Conservation (phyloP, 2,113 vertebrate genomes). For the Chloroceryle aenea region DNA sequence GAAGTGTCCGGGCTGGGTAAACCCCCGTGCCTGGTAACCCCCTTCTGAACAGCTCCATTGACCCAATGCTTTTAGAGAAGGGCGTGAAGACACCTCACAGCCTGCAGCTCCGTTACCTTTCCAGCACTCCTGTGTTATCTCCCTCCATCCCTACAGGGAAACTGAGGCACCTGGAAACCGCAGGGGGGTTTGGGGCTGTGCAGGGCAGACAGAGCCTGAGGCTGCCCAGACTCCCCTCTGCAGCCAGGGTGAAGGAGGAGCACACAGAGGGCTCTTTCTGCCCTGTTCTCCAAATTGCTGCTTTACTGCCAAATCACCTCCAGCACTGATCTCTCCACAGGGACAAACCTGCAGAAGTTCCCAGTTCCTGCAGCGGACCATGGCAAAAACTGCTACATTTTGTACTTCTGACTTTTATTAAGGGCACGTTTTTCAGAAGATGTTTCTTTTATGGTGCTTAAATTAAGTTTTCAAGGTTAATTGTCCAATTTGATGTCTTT, state of each 20-base stretch:
- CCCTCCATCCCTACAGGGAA: neutral
- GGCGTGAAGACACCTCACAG: neutral
- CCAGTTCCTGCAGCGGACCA: neutral
- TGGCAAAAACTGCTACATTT: neutral
- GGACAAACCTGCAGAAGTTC: neutral
- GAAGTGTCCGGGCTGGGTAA: neutral
- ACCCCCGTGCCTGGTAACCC: neutral
- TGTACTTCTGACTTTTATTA: slow-evolving; percentile 39
- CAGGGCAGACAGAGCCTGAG: neutral
- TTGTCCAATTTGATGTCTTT: slow-evolving; percentile 67
- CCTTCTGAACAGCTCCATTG: neutral
- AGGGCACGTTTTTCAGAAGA: neutral
- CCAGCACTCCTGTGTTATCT: fast-evolving
- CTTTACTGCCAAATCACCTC: neutral
- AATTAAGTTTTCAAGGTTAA: slow-evolving; percentile 74
- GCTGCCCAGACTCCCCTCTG: neutral
- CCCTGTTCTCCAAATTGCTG: neutral
- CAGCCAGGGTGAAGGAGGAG: neutral
- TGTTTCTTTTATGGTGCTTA: slow-evolving; percentile 48
- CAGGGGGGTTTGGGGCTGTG: neutral
- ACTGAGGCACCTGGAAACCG: neutral
- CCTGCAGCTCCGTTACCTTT: neutral
- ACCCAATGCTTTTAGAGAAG: fast-evolving
- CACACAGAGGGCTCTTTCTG: neutral
- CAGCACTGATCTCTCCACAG: neutral